phyloP scores from a whole-genome alignment of 1,140 invertebrate species.

The Araneus ventricosus region DNA sequence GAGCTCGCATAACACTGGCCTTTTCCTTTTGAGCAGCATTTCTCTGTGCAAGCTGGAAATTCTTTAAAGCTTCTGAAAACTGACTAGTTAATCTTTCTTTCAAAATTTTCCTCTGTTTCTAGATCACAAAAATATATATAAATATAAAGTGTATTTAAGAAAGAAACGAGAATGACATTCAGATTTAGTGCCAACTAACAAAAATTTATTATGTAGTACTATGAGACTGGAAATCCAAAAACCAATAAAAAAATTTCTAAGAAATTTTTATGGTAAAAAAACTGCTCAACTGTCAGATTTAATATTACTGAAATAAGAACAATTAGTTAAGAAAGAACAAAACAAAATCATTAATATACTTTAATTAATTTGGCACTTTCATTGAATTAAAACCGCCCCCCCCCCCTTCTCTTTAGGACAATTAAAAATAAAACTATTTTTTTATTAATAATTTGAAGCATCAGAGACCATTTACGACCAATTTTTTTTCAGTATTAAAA shows the following conservation, averaged over 20 bases:
- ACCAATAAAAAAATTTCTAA: neutral
- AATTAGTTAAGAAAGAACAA: too few species aligned
- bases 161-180: neutral
- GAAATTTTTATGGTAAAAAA: neutral
- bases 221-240: neutral
- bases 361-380: too few species aligned
- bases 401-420: too few species aligned
- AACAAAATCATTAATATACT: too few species aligned
- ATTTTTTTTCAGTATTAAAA: too few species aligned
- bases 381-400: too few species aligned
- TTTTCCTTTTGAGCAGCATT: conserved; percentile 91
- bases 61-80: conserved; percentile 94
- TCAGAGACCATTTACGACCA: too few species aligned
- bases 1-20: conserved; percentile 85
- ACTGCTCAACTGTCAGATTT: too few species aligned
- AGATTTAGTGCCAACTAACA: neutral
- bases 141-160: neutral
- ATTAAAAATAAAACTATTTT: too few species aligned
- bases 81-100: conserved; percentile 95
- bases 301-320: too few species aligned
- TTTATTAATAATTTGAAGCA: too few species aligned
- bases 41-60: conserved; percentile 89
- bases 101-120: conserved; percentile 93
- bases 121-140: conserved; percentile 78
- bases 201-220: neutral